A percentile compares a stretch with the other conserved stretches of the same genome.
These are phyloP conservation scores for Pangasianodon hypophthalmus DNA, from an alignment of 2,113 vertebrate genomes.

Conservation along the genomic window DNA sequence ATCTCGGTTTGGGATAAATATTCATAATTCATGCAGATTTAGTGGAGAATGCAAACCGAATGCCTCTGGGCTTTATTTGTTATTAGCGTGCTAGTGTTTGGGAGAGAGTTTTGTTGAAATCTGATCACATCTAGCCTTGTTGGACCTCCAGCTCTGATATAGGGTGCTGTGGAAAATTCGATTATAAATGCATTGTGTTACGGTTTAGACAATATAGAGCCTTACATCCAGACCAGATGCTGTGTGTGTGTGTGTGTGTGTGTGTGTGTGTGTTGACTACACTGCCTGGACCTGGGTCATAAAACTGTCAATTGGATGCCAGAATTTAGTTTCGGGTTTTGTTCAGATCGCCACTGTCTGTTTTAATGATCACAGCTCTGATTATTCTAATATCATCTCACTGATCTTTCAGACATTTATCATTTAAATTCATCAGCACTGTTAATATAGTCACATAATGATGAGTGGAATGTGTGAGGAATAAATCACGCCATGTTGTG, in stretches of 20 bases:
- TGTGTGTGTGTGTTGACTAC: conserved; percentile 5
- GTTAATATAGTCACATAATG: background rate
- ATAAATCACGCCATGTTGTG: background rate
- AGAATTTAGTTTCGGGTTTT: background rate
- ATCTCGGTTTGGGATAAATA: background rate
- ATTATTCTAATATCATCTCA: background rate
- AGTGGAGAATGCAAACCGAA: background rate
- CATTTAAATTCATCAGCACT: background rate
- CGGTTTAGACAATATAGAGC: background rate
- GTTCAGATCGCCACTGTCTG: background rate
- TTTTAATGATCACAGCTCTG: background rate
- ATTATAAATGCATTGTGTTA: conserved; percentile 10
- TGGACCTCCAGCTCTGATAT: background rate
- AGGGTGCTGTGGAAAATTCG: background rate
- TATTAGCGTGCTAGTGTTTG: background rate
- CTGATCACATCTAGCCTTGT: background rate
- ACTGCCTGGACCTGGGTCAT: conserved; percentile 10
- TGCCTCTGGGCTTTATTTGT: background rate
- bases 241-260: background rate
- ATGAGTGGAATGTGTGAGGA: background rate
- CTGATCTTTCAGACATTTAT: background rate
- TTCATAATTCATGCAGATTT: background rate
- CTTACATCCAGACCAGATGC: conserved; percentile 14
- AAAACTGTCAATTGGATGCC: background rate
- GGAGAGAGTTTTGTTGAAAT: background rate